Evolutionary conservation across 2,113 vertebrate species (phyloP), one percentile per base, ranked within the genome.

Genomic region (Cheilinus undulatus): DNA sequence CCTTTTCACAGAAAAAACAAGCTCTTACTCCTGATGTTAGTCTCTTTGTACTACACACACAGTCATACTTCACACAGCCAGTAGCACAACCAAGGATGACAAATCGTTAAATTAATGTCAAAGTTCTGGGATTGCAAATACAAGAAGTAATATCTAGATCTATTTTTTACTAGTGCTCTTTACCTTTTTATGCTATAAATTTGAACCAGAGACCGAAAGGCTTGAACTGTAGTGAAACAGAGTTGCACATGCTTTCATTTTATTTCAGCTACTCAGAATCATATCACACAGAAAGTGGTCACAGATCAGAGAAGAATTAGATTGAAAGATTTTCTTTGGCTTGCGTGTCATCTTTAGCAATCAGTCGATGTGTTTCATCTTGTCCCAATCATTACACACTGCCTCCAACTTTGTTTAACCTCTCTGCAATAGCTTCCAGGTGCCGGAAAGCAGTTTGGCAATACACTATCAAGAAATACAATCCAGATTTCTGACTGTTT

Each of bases 151-250:
- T 72, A 66, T 81, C 79, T 73, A 78, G 57, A 76, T 72, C 49
- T 75, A 75, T 86, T 89, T 90, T 34, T 87, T 85, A 73, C 66
- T 70, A 57, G 67, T 34, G 32, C 36, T 69, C 27, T 52, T 63
- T 62, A 53, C 59, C 52, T 73, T 66, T 17, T 56, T 73, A 69
- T 75, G 72, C 71, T 69, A 64, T 45, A 58, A 61, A 57, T 56
- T 23, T 64, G 51, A 75, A 60, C 80, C 77, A 85, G 85, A 91
- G 89, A 73, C 81, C 23, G 88, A 91, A 11, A 4, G 60, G 86
- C 80, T 87, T 80, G 45, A 66, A 68, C 17, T 53, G 4, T 22
- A 51, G 56, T 78, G 70, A 83, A 84, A 60, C 67, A 58, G 72
- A 76, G 54, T 52, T 76, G 67, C 62, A 40, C 54, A 62, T 38